Conservation (phyloP, 1,140 invertebrate genomes). For the Calliphora vicina region DNA sequence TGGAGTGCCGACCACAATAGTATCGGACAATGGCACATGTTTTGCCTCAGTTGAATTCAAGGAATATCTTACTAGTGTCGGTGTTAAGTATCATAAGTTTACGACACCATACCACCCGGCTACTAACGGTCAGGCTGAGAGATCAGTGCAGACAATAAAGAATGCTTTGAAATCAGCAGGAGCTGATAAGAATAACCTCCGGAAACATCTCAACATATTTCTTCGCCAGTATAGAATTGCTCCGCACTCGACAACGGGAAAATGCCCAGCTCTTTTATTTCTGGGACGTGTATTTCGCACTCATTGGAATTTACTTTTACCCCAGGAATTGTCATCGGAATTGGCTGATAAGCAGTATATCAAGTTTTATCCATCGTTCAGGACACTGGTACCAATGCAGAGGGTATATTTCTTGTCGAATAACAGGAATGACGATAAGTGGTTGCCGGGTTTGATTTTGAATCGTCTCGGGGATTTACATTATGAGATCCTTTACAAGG, state of each 20-base stretch:
- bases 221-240: neutral
- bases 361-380: neutral
- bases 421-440: neutral
- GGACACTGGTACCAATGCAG: neutral
- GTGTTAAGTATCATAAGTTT: constrained; percentile 59
- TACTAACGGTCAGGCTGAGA: constrained; percentile 9
- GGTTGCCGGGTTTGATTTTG: neutral
- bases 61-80: neutral
- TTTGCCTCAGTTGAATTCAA: neutral
- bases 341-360: neutral
- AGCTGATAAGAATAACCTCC: neutral
- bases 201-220: neutral
- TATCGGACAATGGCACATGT: constrained; percentile 20
- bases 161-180: neutral
- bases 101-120: neutral
- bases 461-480: neutral
- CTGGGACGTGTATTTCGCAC: neutral
- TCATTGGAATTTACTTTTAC: neutral
- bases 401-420: neutral
- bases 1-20: neutral
- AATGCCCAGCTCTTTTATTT: neutral
- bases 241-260: neutral
- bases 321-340: neutral
- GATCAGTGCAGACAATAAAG: neutral
- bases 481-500: neutral